Conservation (phyloP, 2,888 invertebrate species). For the Dicyrtomina minuta region DNA sequence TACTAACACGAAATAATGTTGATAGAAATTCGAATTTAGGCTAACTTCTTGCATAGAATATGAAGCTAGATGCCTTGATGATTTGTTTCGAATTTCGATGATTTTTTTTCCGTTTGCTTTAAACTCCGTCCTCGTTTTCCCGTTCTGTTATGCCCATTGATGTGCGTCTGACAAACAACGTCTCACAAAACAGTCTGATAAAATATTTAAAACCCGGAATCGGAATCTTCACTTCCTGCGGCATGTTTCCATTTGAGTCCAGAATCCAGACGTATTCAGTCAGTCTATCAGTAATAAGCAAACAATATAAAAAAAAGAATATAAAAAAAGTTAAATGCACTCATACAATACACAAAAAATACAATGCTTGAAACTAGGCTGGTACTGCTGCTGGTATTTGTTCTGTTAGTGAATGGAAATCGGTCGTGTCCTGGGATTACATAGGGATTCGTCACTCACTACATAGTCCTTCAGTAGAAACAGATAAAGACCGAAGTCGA, state of each 20-base stretch:
- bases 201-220: constrained; percentile 23
- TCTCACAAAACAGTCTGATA: constrained; percentile 5
- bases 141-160: neutral
- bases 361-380: constrained; percentile 13
- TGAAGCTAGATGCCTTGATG: no score
- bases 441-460: no score
- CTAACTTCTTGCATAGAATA: no score
- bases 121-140: neutral
- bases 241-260: neutral
- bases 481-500: neutral
- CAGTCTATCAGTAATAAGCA: no score
- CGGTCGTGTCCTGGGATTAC: no score
- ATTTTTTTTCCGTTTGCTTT: no score
- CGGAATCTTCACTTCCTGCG: neutral
- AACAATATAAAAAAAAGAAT: no score
- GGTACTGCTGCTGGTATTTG: neutral
- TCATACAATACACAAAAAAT: no score
- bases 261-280: neutral
- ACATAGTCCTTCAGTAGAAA: no score
- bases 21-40: no score
- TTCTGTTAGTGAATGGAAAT: constrained; percentile 15
- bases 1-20: no score
- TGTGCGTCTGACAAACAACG: neutral
- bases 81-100: no score
- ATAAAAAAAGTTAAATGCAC: neutral